phyloP scores from a whole-genome alignment of 2,797 vertebrate genomes.

The Intellagama lesueurii region DNA sequence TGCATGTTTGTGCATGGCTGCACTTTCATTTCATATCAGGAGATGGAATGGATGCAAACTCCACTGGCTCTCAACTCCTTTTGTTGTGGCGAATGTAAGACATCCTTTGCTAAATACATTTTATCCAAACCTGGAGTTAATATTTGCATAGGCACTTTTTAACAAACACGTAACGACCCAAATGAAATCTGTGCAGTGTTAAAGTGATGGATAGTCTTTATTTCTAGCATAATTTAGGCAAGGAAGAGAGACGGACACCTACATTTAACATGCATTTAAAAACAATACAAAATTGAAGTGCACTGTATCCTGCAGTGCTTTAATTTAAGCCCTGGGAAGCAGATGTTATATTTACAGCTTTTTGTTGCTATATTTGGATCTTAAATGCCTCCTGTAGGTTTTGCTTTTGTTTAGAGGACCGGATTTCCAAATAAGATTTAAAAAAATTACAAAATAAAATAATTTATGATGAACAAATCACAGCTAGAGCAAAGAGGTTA shows the following conservation, averaged over 20 bases:
- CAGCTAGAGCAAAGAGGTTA: background rate
- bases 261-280: conserved; percentile 11
- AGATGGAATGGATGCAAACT: background rate
- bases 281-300: background rate
- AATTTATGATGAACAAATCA: background rate
- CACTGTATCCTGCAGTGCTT: conserved; percentile 1
- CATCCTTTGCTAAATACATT: conserved; percentile 17
- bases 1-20: background rate
- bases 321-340: conserved; percentile 8
- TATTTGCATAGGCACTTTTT: conserved; percentile 26
- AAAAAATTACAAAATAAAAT: too few relatives aligned
- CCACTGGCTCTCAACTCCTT: background rate
- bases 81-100: background rate
- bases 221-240: conserved; percentile 52
- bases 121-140: conserved; percentile 31
- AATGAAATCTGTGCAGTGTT: conserved; percentile 42
- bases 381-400: too few relatives aligned
- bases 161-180: conserved; percentile 14
- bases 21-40: conserved; percentile 27
- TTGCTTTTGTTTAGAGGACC: background rate
- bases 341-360: conserved; percentile 11
- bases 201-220: conserved; percentile 30
- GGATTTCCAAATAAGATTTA: too few relatives aligned
- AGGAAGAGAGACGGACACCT: conserved; percentile 23
- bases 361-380: conserved; percentile 21